These are phyloP conservation scores for Chloroceryle amazona DNA, from an alignment of 2,797 vertebrate genomes.

Conservation along the genomic window DNA sequence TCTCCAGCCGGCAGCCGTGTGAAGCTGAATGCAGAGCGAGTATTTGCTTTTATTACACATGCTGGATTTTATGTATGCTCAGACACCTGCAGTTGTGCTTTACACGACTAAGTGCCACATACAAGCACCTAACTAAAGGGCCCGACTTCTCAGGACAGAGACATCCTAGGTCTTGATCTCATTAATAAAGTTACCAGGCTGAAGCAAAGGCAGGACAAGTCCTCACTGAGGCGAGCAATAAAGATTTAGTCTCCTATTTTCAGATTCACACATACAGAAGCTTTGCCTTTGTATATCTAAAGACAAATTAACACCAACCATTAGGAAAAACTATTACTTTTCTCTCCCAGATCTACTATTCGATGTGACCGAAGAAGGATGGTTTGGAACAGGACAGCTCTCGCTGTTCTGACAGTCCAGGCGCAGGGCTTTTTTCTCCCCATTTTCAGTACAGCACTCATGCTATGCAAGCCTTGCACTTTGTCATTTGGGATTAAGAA, in stretches of 20 bases:
- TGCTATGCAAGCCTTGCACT: background rate
- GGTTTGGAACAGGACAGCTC: background rate
- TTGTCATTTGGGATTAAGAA: background rate
- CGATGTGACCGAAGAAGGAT: background rate
- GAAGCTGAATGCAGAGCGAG: background rate
- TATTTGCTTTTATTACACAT: fast-evolving
- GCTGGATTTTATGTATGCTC: background rate
- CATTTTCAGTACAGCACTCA: background rate
- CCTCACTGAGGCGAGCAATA: background rate
- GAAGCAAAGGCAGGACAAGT: background rate
- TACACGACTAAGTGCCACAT: background rate
- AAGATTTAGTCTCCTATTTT: background rate
- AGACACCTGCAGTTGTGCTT: background rate
- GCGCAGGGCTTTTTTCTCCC: background rate
- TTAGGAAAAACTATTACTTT: background rate
- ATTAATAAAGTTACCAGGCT: background rate
- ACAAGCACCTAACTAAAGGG: background rate
- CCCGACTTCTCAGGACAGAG: background rate
- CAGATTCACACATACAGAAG: background rate
- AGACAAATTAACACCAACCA: background rate
- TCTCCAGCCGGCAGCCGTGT: background rate
- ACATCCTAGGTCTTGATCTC: background rate
- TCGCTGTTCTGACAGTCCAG: background rate
- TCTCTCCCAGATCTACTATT: background rate
- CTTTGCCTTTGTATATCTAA: background rate